Evolutionary conservation across 1,140 invertebrate genomes (phyloP), one percentile per base, ranked within the genome.

Genomic region (Myzus persicae): DNA sequence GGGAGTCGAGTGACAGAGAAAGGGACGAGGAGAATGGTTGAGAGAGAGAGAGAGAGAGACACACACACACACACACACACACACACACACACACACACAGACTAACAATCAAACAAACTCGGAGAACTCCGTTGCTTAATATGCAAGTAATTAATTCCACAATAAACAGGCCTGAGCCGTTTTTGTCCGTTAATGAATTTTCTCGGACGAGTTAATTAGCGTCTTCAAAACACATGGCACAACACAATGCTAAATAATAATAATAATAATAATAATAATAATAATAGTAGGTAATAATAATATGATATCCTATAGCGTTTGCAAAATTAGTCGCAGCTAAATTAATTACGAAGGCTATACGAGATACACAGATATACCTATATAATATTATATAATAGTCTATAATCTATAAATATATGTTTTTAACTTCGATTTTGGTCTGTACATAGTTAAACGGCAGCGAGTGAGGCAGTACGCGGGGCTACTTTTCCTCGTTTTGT

Each of bases 161-260:
- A 85, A 93, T 54, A 48, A 93, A 84, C 91, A 51, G 91, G 81
- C 46, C 81, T 93, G 46, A 82, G 44, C 81, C 81, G 91, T 93
- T 93, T 93, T 93, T 93, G 91, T 93, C 81, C 91, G 91, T 93
- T 93, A 93, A 93, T 85, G 81, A 93, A 85, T 85, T 85, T 93
- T 93, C 91, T 85, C 38, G 91, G 91, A 93, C 91, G 91, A 93
- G 91, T 93, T 85, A 93, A 93, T 93, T 93, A 93, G 91, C 91
- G 91, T 93, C 46, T 93, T 54, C 91, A 54, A 85, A 93, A 93
- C 91, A 93, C 91, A 93, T 82, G 90, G 67, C 67, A 92, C 54
- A 92, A 48, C 76, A 92, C 76, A 92, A 92, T 81, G 91, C 67
- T 81, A 82, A 92, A 93, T 54, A 90, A 92, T 92, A 92, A 92